Evolutionary conservation across 2,888 invertebrate species (phyloP).

Genomic region (Phyllotreta cruciferae): DNA sequence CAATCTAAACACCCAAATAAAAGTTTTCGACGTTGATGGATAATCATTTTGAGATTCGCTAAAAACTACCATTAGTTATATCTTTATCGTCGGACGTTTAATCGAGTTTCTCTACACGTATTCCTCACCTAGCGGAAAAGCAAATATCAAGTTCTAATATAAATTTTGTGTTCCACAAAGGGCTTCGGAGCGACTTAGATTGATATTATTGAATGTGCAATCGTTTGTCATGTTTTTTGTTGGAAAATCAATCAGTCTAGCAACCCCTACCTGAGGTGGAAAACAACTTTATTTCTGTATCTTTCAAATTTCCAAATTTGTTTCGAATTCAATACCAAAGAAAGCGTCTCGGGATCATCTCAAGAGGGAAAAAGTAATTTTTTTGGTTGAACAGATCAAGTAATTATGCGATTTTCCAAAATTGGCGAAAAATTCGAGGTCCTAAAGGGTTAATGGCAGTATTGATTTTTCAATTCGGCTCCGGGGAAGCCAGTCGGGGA

Average conservation of each 20-base stretch:
- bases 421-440: conserved; percentile 8
- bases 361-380: too few relatives aligned
- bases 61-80: conserved; percentile 38
- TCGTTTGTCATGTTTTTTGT: conserved; percentile 40
- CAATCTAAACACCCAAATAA: conserved; percentile 34
- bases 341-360: too few relatives aligned
- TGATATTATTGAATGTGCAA: conserved; percentile 40
- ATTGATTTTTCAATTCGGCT: conserved; percentile 15
- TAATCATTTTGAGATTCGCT: conserved; percentile 30
- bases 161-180: conserved; percentile 34
- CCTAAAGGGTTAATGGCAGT: conserved; percentile 7
- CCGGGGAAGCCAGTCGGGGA: conserved; percentile 1
- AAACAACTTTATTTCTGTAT: background rate
- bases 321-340: too few relatives aligned
- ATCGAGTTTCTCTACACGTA: conserved; percentile 32
- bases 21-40: conserved; percentile 34
- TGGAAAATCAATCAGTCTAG: conserved; percentile 35
- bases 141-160: conserved; percentile 38
- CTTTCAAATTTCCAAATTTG: too few relatives aligned
- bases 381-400: too few relatives aligned
- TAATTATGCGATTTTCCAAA: background rate
- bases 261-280: conserved; percentile 3
- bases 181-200: conserved; percentile 31
- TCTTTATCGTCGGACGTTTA: conserved; percentile 30
- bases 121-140: conserved; percentile 33